Evolutionary conservation across 2,113 vertebrate genomes (phyloP), one percentile per base, ranked within the genome.

Genomic region (Hyperoodon ampullatus): DNA sequence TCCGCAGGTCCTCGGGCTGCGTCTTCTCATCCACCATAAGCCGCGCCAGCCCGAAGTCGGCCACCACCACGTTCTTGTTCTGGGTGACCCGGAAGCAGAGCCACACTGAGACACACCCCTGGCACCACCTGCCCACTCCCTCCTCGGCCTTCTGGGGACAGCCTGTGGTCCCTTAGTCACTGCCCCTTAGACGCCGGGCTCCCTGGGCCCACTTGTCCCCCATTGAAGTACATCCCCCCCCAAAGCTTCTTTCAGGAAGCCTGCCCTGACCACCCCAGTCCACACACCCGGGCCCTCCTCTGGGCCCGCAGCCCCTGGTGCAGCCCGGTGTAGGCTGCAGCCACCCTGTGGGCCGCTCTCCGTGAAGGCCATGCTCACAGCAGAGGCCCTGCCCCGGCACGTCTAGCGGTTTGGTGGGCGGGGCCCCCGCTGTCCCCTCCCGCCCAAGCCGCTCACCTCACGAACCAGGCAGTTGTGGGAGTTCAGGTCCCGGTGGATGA

Each of bases 401-500:
- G 0, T 33, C 89, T 2, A 23, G 75, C 0, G 5, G 44, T 16
- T 8, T 3, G 33, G 8, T 8, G 14, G 68, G 47, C 0, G 2
- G 92, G 82, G 47, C 11, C 50, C 77, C 84, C 39, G 8, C 23
- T 0, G 24, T 1, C 85, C 44, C 55, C 11, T 9, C 91, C 82
- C 8, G 3, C 10, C 35, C n/a, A 66, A 14, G 28, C 33, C 3
- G 92, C 99, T 99, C 97, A 99, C 99, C 99, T 99, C 99, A 55
- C 99, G 99, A 86, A 99, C 99, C 0, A 99, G 99, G 98, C 99
- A 99, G 98, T 99, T 99, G 99, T 99, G 99, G 14, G 99, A 99
- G 98, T 99, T 99, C 98, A 99, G 99, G 98, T 99, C 99, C 0
- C 99, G 99, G 97, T 99, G 99, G 98, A 99, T 99, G 97, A 99